Percentiles rank a stretch among this genome's conserved stretches.
phyloP scores from a whole-genome alignment of 2,888 invertebrate genomes.

The Anoplius nigerrimus region DNA sequence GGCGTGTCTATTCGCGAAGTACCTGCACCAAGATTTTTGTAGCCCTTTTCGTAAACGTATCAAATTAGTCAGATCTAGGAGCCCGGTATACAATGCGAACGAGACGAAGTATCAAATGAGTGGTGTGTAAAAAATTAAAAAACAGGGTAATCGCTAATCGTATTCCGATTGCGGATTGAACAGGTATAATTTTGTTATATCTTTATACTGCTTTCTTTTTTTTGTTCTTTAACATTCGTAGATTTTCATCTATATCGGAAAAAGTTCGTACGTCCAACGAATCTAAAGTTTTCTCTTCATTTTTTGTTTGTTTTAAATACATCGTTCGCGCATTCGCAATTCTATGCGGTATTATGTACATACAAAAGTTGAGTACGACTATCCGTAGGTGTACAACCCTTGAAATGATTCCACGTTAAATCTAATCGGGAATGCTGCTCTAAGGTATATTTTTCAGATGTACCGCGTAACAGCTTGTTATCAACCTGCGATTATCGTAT shows the following conservation, averaged over 20 bases:
- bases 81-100: not conserved
- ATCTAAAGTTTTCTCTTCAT: conserved; percentile 1
- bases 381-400: not conserved
- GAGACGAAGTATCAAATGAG: conserved; percentile 1
- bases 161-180: not conserved
- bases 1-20: no score
- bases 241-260: not conserved
- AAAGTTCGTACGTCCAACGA: conserved; percentile 7
- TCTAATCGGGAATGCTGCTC: conserved; percentile 2
- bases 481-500: no score
- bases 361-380: conserved; percentile 11
- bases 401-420: conserved; percentile 8
- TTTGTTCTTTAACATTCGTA: conserved; percentile 1
- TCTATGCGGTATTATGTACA: conserved; percentile 4
- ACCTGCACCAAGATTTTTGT: no score
- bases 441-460: not conserved
- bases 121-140: conserved; percentile 14
- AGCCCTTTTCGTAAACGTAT: not conserved
- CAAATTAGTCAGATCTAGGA: not conserved
- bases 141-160: not conserved
- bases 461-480: no score
- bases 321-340: no score
- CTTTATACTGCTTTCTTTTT: not conserved
- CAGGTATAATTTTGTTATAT: not conserved
- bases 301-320: not conserved